Conservation (phyloP, 2,113 vertebrate genomes). For the Tenrec ecaudatus region DNA sequence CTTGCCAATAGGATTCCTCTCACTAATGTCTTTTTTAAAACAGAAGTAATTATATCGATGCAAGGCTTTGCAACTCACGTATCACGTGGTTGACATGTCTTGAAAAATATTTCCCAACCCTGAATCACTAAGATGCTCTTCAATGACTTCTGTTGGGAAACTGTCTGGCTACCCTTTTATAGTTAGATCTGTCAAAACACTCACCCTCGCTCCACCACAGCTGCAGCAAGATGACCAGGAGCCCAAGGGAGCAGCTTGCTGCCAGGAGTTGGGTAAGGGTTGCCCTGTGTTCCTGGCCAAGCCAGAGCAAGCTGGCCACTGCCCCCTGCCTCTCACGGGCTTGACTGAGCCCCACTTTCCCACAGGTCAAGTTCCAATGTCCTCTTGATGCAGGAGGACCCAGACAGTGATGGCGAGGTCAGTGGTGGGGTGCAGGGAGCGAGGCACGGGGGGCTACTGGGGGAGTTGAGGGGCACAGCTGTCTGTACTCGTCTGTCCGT, state of each 20-base stretch:
- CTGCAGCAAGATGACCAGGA: neutral
- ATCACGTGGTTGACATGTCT: neutral
- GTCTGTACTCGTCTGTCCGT: neutral
- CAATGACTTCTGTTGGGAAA: neutral
- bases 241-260: neutral
- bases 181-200: neutral
- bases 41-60: neutral
- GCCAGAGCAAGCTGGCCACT: too few species aligned
- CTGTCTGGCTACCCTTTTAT: neutral
- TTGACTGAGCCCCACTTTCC: neutral
- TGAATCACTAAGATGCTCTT: neutral
- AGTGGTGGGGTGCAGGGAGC: neutral
- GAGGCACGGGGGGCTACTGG: too few species aligned
- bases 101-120: neutral
- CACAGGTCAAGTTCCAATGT: neutral
- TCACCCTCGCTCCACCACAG: too few species aligned
- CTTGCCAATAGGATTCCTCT: neutral
- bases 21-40: neutral
- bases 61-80: neutral
- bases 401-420: conserved; percentile 68
- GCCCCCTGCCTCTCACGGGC: neutral
- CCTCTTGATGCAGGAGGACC: neutral
- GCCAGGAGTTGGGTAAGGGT: neutral
- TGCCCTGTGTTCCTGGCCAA: too few species aligned
- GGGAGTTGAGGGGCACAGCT: too few species aligned